Base-by-base conservation (phyloP, 2,888 invertebrate species). In the Zhengitettix transpicula region DNA sequence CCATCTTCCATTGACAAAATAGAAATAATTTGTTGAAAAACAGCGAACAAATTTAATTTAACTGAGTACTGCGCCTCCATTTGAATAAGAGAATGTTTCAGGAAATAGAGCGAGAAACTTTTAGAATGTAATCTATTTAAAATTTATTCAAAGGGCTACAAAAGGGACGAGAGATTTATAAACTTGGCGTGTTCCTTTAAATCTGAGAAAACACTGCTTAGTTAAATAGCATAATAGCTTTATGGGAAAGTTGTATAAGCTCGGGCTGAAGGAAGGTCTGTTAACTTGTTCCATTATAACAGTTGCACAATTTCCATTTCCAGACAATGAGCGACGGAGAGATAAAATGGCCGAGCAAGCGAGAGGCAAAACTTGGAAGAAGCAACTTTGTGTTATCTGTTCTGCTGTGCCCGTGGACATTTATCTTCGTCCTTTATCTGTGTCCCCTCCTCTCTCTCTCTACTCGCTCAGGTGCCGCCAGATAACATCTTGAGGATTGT, bases 401-500 rank as follows among this genome's bases (percentile, higher is more conserved):
- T 55, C 40, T n/a, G 15, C 47, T 51, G 17, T 16, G 55, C 28
- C 44, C 57, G 56, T 58, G 58, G 57, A 62, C 64, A 64, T 64
- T 62, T 64, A 64, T 64, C 64, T 62, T 62, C 61, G 58, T 62
- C 61, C 59, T 64, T 64, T 64, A 64, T 64, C 64, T 62, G 51
- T 52, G 57, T 58, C 52, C 57, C 59, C 53, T 58, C 41, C 58
- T 44, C 47, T 40, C 54, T 56, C 56, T 58, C 51, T 53, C 40
- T 55, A 42, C 54, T 51, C 58, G 62, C 62, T 64, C 64, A 64
- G 64, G 64, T 64, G 64, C 61, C 62, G 62, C 62, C 58, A 60
- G 64, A 64, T 64, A 64, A 60, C 63, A 64, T 63, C 63, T 62
- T 57, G 63, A 64, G 64, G 63, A 64, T 64, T 63, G 64, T 64